Conservation (phyloP, 1,140 invertebrate genomes). For the Epicauta chinensis region DNA sequence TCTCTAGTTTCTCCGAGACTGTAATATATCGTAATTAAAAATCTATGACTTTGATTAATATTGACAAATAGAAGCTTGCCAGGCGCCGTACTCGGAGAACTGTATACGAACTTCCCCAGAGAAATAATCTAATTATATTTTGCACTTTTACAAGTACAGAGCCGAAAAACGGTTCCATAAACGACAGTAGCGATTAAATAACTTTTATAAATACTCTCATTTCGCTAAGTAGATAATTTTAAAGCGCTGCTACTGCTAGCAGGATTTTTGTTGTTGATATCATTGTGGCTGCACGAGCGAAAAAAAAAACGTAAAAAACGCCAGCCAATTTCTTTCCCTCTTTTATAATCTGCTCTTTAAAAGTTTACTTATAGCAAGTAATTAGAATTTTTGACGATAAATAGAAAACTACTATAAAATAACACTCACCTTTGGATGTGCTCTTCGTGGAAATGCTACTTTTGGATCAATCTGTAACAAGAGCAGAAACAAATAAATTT, state of each 20-base stretch:
- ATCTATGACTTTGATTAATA: slow-evolving; percentile 19
- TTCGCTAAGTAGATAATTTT: slow-evolving; percentile 10
- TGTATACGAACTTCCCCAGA: background rate
- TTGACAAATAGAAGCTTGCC: slow-evolving; percentile 11
- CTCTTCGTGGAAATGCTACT: slow-evolving; percentile 97
- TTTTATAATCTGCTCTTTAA: too few species aligned
- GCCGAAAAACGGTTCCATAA: slow-evolving; percentile 13
- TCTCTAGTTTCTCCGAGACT: slow-evolving; percentile 13
- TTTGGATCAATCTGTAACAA: slow-evolving; percentile 97
- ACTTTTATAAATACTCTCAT: slow-evolving; percentile 17
- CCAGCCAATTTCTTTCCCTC: too few species aligned
- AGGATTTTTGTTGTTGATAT: too few species aligned
- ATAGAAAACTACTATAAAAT: too few species aligned
- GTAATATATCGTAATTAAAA: slow-evolving; percentile 22
- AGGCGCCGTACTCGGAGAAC: background rate
- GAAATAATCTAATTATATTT: slow-evolving; percentile 12
- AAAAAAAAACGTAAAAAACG: background rate
- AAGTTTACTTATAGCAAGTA: too few species aligned
- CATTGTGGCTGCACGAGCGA: background rate
- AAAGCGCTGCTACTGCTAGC: too few species aligned
- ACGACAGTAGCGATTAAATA: slow-evolving; percentile 11
- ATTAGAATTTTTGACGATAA: too few species aligned
- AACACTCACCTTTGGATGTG: slow-evolving; percentile 92
- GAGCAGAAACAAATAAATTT: background rate
- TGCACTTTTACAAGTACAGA: slow-evolving; percentile 10